Evolutionary conservation across 2,888 invertebrate species (phyloP), one percentile per base, ranked within the genome.

Genomic region (Steinernema scapterisci): DNA sequence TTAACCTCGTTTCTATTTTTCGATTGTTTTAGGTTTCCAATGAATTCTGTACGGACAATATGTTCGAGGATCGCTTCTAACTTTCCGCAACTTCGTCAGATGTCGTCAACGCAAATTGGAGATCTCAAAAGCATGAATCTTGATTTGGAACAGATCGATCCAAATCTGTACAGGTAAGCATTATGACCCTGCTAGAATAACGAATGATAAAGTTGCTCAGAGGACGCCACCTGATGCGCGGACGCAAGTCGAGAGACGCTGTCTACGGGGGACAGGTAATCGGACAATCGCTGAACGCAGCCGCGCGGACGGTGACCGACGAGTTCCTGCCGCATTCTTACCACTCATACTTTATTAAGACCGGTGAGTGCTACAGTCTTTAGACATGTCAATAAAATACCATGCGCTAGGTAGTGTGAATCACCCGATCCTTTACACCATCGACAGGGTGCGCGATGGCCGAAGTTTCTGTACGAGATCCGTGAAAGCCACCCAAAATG

Each of bases 301-400:
- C 88, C 9, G 79, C 82, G 31, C 81, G 83, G 54, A 89, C 88
- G 19, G 87, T 88, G 5, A 80, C 81, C 6, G 74, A 79, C 21
- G 80, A 83, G 44, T 83, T 85, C 27, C 81, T 84, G 73, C 82
- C 85, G 0, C 88, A 89, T 79, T 88, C 88, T 73, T 74, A 88
- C 21, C 88, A 89, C 76, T 86, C 86, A 75, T 89, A 88, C 80
- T 89, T 89, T 73, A 79, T 89, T n/a, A 79, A 82, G 51, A 83
- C 87, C 76, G 89, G 89, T 88, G 76, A 54, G 78, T 70, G 11
- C 46, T 9, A 1, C 1, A 38, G 38, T 9, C 5, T 3, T 38
- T 38, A 9, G 5, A 38, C 9, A 38, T 6, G 9, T 38, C 38
- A 38, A 9, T 38, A 6, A 3, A 38, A 38, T 9, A 9, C 5